Evolutionary conservation across 2,888 invertebrate species (phyloP), one percentile per base, ranked within the genome.

Genomic region (Argynnis bischoffii): DNA sequence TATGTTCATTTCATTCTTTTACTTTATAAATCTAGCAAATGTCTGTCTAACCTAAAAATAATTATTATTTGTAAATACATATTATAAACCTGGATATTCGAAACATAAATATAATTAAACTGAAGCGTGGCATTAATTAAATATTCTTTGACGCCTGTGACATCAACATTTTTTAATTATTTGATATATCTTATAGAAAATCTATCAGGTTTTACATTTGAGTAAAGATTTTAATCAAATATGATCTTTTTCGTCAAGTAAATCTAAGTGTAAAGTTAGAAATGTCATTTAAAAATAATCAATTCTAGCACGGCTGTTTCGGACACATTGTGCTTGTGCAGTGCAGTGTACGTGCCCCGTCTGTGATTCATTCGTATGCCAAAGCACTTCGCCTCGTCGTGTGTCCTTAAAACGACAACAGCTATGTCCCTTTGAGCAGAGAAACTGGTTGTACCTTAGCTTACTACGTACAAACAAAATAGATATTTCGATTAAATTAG

Each of bases 361-460:
- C 67, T 67, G 59, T 84, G 68, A 67, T 68, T 70, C 68, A 70
- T 72, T 70, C 57, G 71, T 72, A 74, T 71, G 72, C 72, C 60
- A 67, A 31, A 59, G 63, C 65, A 63, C 54, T 61, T 54, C 56
- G 66, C 60, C 14, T 26, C 66, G 69, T 59, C 71, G 66, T 69
- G 56, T 69, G 63, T 66, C 68, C 63, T 63, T 60, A 67, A 63
- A 63, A 59, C 66, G 63, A 66, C 63, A 63, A 31, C 53, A 46
- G 47, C 55, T 46, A 53, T 63, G 26, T 60, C 41, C 66, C 47
- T 61, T 55, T 55, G 35, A 55, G 41, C 47, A 61, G 46, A 48
- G 31, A 26, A 55, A 21, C n/a, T n/a, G 14, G 31, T 31, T 41
- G 21, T 51, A 53, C 60, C 26, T 26, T n/a, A 6, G 26, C 59